Evolutionary conservation across 2,113 vertebrate species (phyloP).

Genomic region (Telmatochromis sp.): DNA sequence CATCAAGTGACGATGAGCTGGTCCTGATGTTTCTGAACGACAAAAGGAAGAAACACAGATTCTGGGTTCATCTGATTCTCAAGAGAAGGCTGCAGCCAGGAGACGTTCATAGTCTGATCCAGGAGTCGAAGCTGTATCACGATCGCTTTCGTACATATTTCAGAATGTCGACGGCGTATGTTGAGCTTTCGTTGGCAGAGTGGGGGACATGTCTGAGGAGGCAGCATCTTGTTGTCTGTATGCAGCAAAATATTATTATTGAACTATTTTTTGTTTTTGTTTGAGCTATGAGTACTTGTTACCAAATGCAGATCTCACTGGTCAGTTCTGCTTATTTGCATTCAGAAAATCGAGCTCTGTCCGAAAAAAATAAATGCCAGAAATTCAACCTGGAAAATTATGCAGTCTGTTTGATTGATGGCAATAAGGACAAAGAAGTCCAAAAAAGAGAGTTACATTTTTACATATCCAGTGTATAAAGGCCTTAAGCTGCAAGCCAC

Average conservation of each 20-base stretch:
- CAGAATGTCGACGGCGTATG: neutral
- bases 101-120: neutral
- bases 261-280: neutral
- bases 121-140: neutral
- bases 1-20: neutral
- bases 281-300: neutral
- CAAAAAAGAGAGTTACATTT: neutral
- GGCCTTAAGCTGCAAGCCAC: neutral
- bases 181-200: neutral
- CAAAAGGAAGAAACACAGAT: neutral
- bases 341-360: neutral
- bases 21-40: neutral
- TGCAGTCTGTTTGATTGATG: neutral
- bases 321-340: neutral
- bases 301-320: neutral
- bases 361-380: neutral
- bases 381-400: neutral
- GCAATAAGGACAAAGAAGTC: neutral
- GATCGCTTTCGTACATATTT: neutral
- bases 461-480: neutral
- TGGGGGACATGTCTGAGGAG: neutral
- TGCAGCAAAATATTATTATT: neutral
- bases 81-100: neutral
- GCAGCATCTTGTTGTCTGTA: neutral
- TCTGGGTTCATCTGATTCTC: rapidly evolving